These are phyloP conservation scores for Pseudococcus longispinus DNA, from an alignment of 2,888 invertebrate species.

Conservation along the genomic window DNA sequence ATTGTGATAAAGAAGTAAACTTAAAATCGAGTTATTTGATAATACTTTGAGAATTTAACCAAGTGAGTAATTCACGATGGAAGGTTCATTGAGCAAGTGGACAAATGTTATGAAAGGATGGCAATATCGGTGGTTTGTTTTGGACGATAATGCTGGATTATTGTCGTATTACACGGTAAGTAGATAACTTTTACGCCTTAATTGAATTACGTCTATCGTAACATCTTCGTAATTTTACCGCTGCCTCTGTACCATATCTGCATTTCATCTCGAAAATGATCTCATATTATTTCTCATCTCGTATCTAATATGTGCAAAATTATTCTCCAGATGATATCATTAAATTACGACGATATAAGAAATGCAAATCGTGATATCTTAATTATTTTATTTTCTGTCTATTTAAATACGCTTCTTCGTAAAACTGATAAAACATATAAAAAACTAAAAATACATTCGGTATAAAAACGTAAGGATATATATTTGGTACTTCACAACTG, in stretches of 20 bases:
- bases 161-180: conserved; percentile 97
- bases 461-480: conserved; percentile 62
- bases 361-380: neutral
- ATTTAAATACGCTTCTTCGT: conserved; percentile 67
- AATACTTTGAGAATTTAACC: neutral
- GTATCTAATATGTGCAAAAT: neutral
- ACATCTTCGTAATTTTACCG: neutral
- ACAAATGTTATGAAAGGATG: conserved; percentile 98
- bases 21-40: neutral
- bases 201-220: neutral
- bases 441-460: conserved; percentile 72
- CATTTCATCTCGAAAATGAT: neutral
- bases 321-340: neutral
- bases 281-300: neutral
- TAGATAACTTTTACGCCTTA: conserved; percentile 60
- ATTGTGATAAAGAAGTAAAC: neutral
- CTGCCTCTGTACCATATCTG: neutral
- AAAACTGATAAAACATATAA: conserved; percentile 77
- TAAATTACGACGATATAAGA: neutral
- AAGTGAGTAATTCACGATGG: conserved; percentile 68
- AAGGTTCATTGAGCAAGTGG: conserved; percentile 95
- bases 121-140: conserved; percentile 99
- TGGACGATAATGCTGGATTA: conserved; percentile 95
- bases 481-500: conserved; percentile 56
- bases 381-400: conserved; percentile 41